Base-by-base conservation (phyloP, 53 echinoderm and acorn worm genomes). In the Paracentrotus lividus region DNA sequence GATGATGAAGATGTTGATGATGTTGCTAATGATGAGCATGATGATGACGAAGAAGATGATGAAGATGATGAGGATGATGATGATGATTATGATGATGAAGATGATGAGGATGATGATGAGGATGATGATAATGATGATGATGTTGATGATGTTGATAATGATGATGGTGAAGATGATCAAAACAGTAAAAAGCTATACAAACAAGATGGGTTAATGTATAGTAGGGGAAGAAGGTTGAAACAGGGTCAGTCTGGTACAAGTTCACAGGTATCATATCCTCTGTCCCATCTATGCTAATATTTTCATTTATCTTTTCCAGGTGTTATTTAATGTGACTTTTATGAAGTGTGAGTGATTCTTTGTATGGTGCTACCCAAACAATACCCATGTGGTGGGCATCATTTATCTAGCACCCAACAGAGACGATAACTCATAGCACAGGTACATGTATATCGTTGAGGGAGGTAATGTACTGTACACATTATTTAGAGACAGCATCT, bases 331-430 rank as follows among this genome's bases (percentile, higher is more conserved):
- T 81, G 45, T 47, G 81, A 47, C 49, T 86, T 86, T 86, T 86
- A 86, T 86, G 86, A 65, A 36, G 89, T 89, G 29, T 58, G 43
- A 65, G 64, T 60, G 89, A 89, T 43, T 89, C 89, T 69, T 72
- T 42, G 69, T 72, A 72, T 51, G 91, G 91, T 90, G 36, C 27
- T 53, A 90, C n/a, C 52, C 75, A 90, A 90, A 90, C 91, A 86
- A 86, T 65, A 65, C 90, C 90, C 90, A 89, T 42, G 90, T 89
- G 90, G 90, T 45, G 42, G 26, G 15, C 2, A 64, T 61, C 66
- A 65, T 65, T 89, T 89, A 64, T 66, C 59, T 89, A 89, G 65
- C 90, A 89, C 90, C 90, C 90, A 89, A 65, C 90, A 26, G 42
- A 56, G 90, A 45, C 0, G 40, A 57, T 87, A 87, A 87, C 57